Base-by-base conservation (phyloP, 2,888 invertebrate species). In the Troilus luridus region DNA sequence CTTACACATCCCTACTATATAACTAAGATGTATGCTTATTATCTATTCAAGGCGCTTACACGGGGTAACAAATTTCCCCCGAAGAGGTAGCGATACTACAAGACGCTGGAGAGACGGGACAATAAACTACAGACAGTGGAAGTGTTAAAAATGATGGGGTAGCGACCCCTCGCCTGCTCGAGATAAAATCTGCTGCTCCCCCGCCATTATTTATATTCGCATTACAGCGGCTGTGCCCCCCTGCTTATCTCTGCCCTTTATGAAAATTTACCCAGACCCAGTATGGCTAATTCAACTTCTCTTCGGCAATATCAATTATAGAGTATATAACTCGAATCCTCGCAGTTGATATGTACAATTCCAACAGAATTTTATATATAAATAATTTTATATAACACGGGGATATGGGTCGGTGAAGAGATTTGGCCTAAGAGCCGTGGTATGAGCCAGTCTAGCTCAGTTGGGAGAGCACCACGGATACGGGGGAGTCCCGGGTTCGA, bases 111-210 rank as follows among this genome's bases (percentile, higher is more conserved):
- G 56, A 56, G 85, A 85, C 85, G n/a, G 85, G 56, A 58, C 85
- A 58, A 85, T 85, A 85, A 85, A 85, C 85, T 58, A 85, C 85
- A 56, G 85, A 85, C 85, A 85, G 85, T 85, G 85, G 85, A 85
- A 85, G 85, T 85, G 85, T 85, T 85, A 85, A 85, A 85, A 85
- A 85, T 58, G 85, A 85, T 85, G 54, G 85, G 85, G 85, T 54
- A 58, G 10, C 85, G 85, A 67, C 56, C 85, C 85, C 85, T n/a
- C 67, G 9, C 8, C 56, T 54, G 17, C 54, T 3, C 56, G 56
- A 85, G 85, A 85, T 85, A 85, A 85, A 85, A 85, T 85, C 85
- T 85, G 85, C 81, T 77, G 1, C 67, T 56, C 85, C 85, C 85
- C 85, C n/a, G 0, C 54, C 85, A 85, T 85, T 85, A 85, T 85